These are phyloP conservation scores for Muntiacus muntjak DNA, from an alignment of 2,113 vertebrate genomes.

Conservation along the genomic window DNA sequence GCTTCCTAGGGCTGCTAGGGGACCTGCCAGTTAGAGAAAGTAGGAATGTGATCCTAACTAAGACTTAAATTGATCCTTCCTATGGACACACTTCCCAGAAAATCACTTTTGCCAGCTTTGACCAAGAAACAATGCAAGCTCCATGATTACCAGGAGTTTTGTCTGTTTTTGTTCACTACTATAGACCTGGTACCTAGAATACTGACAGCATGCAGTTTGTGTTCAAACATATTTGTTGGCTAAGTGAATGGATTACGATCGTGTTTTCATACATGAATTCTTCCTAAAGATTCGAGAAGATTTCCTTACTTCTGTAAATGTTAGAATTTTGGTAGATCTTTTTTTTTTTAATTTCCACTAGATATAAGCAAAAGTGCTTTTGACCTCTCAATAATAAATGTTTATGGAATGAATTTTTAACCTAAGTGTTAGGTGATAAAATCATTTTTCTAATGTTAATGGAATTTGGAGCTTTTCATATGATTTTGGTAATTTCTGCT, in stretches of 20 bases:
- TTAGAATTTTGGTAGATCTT: not conserved
- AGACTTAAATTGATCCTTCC: not conserved
- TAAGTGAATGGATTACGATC: not conserved
- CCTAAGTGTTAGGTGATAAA: not conserved
- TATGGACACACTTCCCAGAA: not conserved
- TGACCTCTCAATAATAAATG: not conserved
- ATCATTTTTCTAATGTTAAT: not conserved
- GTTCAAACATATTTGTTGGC: not conserved
- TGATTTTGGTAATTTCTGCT: not conserved
- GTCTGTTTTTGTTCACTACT: not conserved
- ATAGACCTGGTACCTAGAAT: not conserved
- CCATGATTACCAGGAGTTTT: not conserved
- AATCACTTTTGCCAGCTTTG: not conserved
- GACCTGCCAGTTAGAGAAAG: not conserved
- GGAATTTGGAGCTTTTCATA: not conserved
- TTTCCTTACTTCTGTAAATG: conserved; percentile 6
- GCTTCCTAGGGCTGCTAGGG: not conserved
- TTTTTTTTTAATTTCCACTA: not conserved
- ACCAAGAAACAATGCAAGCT: not conserved
- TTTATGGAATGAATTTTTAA: not conserved
- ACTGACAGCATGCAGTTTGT: not conserved
- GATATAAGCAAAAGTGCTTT: not conserved
- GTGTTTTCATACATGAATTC: not conserved
- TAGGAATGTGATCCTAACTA: not conserved
- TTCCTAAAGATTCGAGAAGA: not conserved